Evolutionary conservation across 2,797 vertebrate genomes (phyloP), one percentile per base, ranked within the genome.

Genomic region (Melanotaenia boesemani): DNA sequence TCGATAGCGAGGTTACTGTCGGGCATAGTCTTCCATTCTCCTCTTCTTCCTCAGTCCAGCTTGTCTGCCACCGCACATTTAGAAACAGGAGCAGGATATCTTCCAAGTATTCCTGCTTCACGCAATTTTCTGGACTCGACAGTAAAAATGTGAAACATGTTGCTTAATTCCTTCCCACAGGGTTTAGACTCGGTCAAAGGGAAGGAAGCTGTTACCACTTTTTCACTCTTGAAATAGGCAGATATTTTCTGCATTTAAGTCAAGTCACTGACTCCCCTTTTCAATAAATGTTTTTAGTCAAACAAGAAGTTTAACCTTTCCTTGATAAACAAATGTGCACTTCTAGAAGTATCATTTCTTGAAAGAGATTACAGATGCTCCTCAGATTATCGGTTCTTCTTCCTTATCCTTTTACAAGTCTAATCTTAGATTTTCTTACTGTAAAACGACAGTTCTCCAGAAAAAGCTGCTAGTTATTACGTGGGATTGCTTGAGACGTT

Each of bases 1-100:
- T 84, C 28, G 11, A 20, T 13, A 46, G 67, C 0, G 74, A 30
- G 89, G 89, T 92, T 91, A 93, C 89, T 88, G 68, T 84, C 83
- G 83, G 89, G 63, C 90, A 92, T 79, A 80, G 76, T 26, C 37
- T 11, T 13, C 74, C 72, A 62, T 76, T 67, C 66, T 79, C 44
- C 15, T 66, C 78, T 22, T 58, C 61, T 36, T 79, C 70, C 8
- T 26, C 32, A 1, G 22, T 60, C 41, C 64, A 52, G 34, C 65
- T 55, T 24, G 46, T 65, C 58, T 75, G 67, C 24, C 6, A 18
- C 20, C 2, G 9, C 30, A 76, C 56, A 24, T 54, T 65, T 37
- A 34, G 11, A 11, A 20, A 44, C 13, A 30, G 2, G 11, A 48
- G 20, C 15, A 32, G 13, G 10, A 5, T 1, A 2, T 5, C 1